phyloP scores from a whole-genome alignment of 1,140 invertebrate genomes.

The Ips typographus region DNA sequence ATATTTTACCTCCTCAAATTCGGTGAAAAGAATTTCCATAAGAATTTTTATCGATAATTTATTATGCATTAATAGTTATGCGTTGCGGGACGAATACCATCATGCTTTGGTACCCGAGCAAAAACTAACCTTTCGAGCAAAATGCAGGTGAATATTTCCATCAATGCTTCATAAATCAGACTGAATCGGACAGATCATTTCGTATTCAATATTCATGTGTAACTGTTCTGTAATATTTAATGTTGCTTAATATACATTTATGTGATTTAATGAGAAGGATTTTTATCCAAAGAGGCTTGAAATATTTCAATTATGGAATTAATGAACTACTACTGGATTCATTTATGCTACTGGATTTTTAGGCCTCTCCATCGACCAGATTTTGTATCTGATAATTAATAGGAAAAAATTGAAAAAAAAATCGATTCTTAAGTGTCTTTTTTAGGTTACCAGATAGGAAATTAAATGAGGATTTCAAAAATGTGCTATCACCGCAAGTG shows the following conservation, averaged over 20 bases:
- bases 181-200: slow-evolving; percentile 12
- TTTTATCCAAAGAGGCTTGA: slow-evolving; percentile 12
- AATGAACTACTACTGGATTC: neutral
- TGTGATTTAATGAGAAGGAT: slow-evolving; percentile 18
- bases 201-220: slow-evolving; percentile 31
- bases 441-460: no score
- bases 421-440: no score
- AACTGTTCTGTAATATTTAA: slow-evolving; percentile 32
- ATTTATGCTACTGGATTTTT: no score
- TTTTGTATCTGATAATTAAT: no score
- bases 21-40: slow-evolving; percentile 7
- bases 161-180: slow-evolving; percentile 27
- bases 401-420: no score
- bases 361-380: no score
- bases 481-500: no score
- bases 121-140: slow-evolving; percentile 32
- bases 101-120: slow-evolving; percentile 14
- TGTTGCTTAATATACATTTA: slow-evolving; percentile 27
- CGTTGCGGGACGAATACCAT: slow-evolving; percentile 16
- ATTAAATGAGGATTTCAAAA: no score
- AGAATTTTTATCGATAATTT: slow-evolving; percentile 20
- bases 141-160: slow-evolving; percentile 34
- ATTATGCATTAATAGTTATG: slow-evolving; percentile 16
- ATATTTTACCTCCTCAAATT: neutral
- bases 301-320: slow-evolving; percentile 17